Evolutionary conservation across 2,888 invertebrate genomes (phyloP), one percentile per base, ranked within the genome.

Genomic region (Horisme vitalbata): DNA sequence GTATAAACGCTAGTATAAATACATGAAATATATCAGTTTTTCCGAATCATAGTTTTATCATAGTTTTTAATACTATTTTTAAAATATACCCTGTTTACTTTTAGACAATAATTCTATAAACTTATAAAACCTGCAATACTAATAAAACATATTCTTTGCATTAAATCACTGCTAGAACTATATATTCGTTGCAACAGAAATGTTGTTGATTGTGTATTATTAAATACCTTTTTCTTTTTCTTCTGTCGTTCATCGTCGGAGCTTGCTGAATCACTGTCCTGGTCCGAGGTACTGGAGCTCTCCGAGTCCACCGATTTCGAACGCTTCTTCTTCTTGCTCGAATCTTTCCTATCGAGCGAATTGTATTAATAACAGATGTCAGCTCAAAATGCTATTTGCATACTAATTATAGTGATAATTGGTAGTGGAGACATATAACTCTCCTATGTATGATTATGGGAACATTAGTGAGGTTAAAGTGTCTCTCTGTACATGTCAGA

Each of bases 321-420:
- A 34, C 91, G 90, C 66, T 91, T 92, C 81, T 92, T 91, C 76
- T 89, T 90, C 76, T 90, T 89, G 58, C 77, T 75, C 4, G 79
- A 75, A 32, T 88, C 88, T 75, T 85, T 84, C 60, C 87, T 86
- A 66, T 24, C 46, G 44, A 53, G n/a, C n/a, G n/a, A n/a, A n/a
- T n/a, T n/a, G n/a, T n/a, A 51, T 56, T 50, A 32, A 21, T 49
- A n/a, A 10, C 20, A 15, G 27, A 10, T 4, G 14, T 31, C 12
- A 28, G 28, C n/a, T n/a, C n/a, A n/a, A n/a, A n/a, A n/a, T n/a
- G n/a, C n/a, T n/a, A n/a, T n/a, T n/a, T n/a, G n/a, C n/a, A n/a
- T n/a, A n/a, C n/a, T n/a, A n/a, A n/a, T 18, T 18, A 2, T 18
- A 15, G 2, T 18, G 18, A 4, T 5, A 18, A 18, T 15, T 3